Evolutionary conservation across 2,888 invertebrate genomes (phyloP).

Genomic region (Plebejus anna): DNA sequence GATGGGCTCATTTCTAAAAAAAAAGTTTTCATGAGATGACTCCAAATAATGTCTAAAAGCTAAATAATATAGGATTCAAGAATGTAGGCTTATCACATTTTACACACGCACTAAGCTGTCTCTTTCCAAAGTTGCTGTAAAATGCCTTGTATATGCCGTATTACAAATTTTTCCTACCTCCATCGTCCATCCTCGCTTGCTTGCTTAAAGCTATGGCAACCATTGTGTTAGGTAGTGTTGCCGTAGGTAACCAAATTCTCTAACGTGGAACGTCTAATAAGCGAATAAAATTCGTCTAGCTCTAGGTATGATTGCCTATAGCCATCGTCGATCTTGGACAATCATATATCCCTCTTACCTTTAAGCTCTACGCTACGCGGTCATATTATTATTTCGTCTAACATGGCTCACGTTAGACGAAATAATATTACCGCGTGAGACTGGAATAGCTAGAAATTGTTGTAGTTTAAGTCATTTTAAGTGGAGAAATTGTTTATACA

Average conservation of each 20-base stretch:
- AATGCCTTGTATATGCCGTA: neutral
- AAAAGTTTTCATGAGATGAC: neutral
- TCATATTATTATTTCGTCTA: too few species aligned
- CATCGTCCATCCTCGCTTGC: neutral
- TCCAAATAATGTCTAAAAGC: too few species aligned
- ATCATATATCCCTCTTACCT: too few species aligned
- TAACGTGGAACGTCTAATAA: neutral
- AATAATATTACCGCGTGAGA: too few species aligned
- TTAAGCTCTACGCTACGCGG: too few species aligned
- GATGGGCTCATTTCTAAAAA: conserved; percentile 57
- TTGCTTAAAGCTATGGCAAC: conserved; percentile 7
- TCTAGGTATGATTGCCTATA: neutral
- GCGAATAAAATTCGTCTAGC: neutral
- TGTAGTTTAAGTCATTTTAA: too few species aligned
- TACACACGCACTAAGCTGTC: too few species aligned
- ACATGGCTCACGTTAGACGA: too few species aligned
- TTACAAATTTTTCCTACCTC: neutral
- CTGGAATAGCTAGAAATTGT: too few species aligned
- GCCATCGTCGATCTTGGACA: neutral
- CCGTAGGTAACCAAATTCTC: neutral
- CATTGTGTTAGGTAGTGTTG: neutral
- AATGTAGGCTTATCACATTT: too few species aligned
- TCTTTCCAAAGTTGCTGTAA: neutral
- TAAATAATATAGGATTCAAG: too few species aligned
- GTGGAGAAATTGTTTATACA: too few species aligned